Conservation (phyloP, 2,888 invertebrate genomes). For the Elaeidobius kamerunicus region DNA sequence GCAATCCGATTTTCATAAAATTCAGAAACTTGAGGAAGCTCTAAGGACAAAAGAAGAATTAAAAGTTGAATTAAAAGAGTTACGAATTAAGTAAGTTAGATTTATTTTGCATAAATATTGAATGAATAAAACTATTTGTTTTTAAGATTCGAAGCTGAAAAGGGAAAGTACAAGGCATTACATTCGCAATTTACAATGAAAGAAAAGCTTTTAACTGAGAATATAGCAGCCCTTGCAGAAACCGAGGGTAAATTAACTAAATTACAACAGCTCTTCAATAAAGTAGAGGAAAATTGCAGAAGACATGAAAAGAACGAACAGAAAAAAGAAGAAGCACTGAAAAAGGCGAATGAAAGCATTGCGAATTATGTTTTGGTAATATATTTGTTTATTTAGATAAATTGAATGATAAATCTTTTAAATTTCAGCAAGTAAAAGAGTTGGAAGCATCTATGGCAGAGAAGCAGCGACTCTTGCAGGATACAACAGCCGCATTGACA, state of each 20-base stretch:
- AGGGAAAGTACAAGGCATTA: conserved; percentile 34
- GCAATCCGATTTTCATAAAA: conserved; percentile 52
- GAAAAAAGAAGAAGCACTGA: conserved; percentile 42
- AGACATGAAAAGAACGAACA: conserved; percentile 42
- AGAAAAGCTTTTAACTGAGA: conserved; percentile 38
- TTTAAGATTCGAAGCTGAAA: conserved; percentile 38
- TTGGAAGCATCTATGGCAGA: conserved; percentile 38
- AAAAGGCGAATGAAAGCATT: conserved; percentile 37
- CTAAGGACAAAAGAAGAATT: conserved; percentile 41
- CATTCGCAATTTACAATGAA: conserved; percentile 34
- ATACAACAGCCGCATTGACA: conserved; percentile 38
- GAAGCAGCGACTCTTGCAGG: conserved; percentile 38
- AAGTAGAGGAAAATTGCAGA: conserved; percentile 43
- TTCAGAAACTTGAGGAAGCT: conserved; percentile 52
- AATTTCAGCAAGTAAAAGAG: conserved; percentile 40
- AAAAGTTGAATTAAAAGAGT: conserved; percentile 12
- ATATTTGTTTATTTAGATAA: conserved; percentile 4
- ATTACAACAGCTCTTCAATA: conserved; percentile 38
- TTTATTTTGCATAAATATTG: too few species aligned
- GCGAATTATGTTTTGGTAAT: conserved; percentile 42
- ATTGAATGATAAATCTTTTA: too few species aligned
- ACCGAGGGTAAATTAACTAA: conserved; percentile 31
- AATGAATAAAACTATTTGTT: not conserved
- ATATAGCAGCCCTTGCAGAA: conserved; percentile 35
- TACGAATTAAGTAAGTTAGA: conserved; percentile 21